A percentile compares a stretch with the other conserved stretches of the same genome.
These are phyloP conservation scores for Ammodytes dubius DNA, from an alignment of 2,113 vertebrate genomes.

Conservation along the genomic window DNA sequence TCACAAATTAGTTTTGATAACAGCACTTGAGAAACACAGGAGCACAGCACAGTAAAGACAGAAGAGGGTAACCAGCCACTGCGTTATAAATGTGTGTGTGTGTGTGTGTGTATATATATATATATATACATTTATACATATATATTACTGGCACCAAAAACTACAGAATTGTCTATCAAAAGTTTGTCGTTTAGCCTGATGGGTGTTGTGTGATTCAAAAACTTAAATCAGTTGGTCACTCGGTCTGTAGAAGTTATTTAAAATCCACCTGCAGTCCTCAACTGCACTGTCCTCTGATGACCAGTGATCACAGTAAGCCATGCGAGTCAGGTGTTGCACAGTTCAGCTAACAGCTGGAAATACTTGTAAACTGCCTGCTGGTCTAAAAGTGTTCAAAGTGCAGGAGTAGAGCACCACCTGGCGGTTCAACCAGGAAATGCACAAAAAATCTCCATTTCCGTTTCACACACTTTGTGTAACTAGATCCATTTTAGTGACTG, in stretches of 20 bases:
- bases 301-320: neutral
- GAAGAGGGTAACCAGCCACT: constrained; percentile 34
- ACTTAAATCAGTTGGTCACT: neutral
- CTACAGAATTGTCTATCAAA: constrained; percentile 15
- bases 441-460: constrained; percentile 22
- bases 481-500: neutral
- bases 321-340: constrained; percentile 20
- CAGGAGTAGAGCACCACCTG: constrained; percentile 70
- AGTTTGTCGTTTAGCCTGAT: neutral
- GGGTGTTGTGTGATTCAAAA: neutral
- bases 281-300: neutral
- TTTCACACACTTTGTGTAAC: neutral
- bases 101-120: constrained; percentile 20
- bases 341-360: neutral
- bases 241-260: neutral
- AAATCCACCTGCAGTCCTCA: neutral
- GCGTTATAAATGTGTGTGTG: constrained; percentile 27
- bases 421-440: constrained; percentile 41
- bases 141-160: constrained; percentile 22
- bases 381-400: constrained; percentile 11
- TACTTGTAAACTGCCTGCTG: neutral
- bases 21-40: constrained; percentile 52
- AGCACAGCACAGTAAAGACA: constrained; percentile 55
- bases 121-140: constrained; percentile 7
- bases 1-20: constrained; percentile 27